Percentiles rank a stretch among this genome's conserved stretches.
Conservation (phyloP, 2,113 vertebrate genomes). For the Alosa alosa region DNA sequence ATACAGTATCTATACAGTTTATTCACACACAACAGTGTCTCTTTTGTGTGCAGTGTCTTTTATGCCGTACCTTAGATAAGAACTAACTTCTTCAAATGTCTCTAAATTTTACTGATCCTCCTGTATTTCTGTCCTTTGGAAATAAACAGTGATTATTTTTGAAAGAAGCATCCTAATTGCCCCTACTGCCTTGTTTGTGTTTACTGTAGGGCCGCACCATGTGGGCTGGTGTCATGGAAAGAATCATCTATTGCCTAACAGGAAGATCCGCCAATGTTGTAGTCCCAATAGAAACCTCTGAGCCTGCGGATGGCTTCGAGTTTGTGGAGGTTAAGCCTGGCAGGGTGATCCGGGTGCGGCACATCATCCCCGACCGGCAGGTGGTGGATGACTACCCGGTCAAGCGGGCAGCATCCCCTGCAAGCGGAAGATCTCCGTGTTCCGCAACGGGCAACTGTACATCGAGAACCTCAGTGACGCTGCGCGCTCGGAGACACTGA, state of each 20-base stretch:
- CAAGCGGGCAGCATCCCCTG: conserved; percentile 73
- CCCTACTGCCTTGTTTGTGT: not conserved
- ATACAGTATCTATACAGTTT: not conserved
- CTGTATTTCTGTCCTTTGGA: not conserved
- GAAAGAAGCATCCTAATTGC: not conserved
- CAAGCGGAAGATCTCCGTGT: conserved; percentile 86
- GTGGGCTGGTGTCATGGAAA: conserved; percentile 84
- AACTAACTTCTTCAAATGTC: not conserved
- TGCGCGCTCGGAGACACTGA: conserved; percentile 70
- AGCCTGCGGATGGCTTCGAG: conserved; percentile 82
- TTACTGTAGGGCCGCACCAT: conserved; percentile 67
- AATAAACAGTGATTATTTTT: not conserved
- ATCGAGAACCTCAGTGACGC: conserved; percentile 86
- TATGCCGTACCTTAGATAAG: no score
- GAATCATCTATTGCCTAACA: conserved; percentile 87
- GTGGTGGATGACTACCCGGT: conserved; percentile 60
- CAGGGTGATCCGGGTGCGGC: conserved; percentile 82
- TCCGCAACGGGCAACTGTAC: conserved; percentile 86
- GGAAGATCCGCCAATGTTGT: conserved; percentile 80
- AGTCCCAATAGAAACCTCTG: conserved; percentile 78
- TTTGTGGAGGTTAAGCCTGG: conserved; percentile 95
- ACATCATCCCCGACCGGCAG: conserved; percentile 65
- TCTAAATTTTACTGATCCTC: not conserved
- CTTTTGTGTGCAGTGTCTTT: no score
- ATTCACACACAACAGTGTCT: no score